These are phyloP conservation scores for Apis cerana DNA, from an alignment of 1,140 invertebrate genomes.

Conservation along the genomic window DNA sequence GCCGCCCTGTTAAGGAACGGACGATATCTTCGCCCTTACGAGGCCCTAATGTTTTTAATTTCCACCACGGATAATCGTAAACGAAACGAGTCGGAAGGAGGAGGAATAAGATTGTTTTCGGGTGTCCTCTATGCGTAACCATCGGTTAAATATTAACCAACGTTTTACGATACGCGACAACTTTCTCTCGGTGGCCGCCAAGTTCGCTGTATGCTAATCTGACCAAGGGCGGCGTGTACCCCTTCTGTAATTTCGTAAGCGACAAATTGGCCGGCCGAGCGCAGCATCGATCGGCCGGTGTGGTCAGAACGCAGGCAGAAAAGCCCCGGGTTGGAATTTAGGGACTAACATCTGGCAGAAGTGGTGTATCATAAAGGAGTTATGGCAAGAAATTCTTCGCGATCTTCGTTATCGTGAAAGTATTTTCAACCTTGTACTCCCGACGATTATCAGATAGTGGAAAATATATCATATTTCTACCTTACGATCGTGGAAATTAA, in stretches of 20 bases:
- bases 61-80: constrained; percentile 72
- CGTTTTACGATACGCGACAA: constrained; percentile 52
- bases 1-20: constrained; percentile 44
- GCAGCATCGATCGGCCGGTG: constrained; percentile 35
- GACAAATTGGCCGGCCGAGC: constrained; percentile 53
- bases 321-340: constrained; percentile 28
- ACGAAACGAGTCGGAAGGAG: constrained; percentile 49
- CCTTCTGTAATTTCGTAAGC: constrained; percentile 51
- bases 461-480: too few relatives aligned
- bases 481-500: too few relatives aligned
- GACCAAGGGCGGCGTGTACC: constrained; percentile 10
- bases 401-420: background rate
- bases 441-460: too few relatives aligned
- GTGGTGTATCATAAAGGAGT: background rate
- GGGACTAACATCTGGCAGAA: too few relatives aligned
- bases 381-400: background rate
- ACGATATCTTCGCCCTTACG: constrained; percentile 75
- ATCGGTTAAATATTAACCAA: constrained; percentile 67
- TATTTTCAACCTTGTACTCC: background rate
- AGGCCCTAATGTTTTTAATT: constrained; percentile 75
- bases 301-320: constrained; percentile 20
- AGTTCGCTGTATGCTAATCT: constrained; percentile 5
- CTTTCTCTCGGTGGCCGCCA: constrained; percentile 6
- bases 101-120: background rate
- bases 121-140: background rate